These are phyloP conservation scores for Hydra vulgaris DNA, from an alignment of 30 jellyfish, hydroid and myxozoan genomes.

Conservation along the genomic window DNA sequence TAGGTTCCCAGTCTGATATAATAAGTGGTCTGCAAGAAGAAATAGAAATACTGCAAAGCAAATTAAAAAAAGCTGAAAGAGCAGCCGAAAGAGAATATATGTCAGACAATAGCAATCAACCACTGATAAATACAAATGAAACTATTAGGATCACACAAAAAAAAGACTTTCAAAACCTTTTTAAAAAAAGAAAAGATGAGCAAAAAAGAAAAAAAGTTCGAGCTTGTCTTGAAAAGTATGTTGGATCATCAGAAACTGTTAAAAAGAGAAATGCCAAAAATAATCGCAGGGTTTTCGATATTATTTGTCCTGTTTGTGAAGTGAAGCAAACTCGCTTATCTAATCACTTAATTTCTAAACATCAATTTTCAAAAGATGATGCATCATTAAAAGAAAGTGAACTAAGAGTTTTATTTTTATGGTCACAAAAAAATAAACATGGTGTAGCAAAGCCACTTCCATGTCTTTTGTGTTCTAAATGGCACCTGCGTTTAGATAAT, in stretches of 20 bases:
- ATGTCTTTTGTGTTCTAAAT: not conserved
- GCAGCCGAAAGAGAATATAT: slow-evolving; percentile 12
- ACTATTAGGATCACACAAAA: not conserved
- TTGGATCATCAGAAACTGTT: slow-evolving; percentile 7
- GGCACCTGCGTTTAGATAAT: not conserved
- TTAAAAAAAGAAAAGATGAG: not conserved
- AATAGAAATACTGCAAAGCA: not conserved
- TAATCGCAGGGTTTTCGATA: not conserved
- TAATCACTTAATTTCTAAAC: not conserved
- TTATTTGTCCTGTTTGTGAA: not conserved
- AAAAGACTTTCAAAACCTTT: not conserved
- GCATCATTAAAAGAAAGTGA: slow-evolving; percentile 19
- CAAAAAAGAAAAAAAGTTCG: not conserved
- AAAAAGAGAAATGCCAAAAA: slow-evolving; percentile 4
- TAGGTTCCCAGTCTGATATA: not conserved
- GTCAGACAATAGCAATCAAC: not conserved
- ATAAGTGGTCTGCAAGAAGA: not conserved
- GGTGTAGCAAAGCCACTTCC: slow-evolving; percentile 20
- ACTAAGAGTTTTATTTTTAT: slow-evolving; percentile 8
- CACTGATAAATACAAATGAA: not conserved
- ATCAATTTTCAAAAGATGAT: not conserved
- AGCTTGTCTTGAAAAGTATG: slow-evolving; percentile 2
- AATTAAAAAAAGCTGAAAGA: not conserved
- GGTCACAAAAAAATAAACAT: slow-evolving; percentile 9
- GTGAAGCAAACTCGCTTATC: not conserved